Base-by-base conservation (phyloP, 2,797 vertebrate species). In the Ibycter americanus region DNA sequence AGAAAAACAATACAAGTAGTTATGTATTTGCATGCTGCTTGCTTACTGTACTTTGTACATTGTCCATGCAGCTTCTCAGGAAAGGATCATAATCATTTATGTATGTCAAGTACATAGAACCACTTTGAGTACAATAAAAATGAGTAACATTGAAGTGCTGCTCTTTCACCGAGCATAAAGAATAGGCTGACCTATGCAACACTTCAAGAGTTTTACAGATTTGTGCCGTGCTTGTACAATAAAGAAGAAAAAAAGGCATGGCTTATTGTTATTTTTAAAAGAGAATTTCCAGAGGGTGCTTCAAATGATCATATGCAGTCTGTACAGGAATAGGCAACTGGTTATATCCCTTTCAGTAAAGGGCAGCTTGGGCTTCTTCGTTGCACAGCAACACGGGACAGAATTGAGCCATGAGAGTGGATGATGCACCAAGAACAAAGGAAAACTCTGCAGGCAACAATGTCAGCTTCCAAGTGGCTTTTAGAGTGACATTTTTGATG, bases 101-200 rank as follows among this genome's bases (percentile, higher is more conserved):
- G 40, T 85, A 87, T 77, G 58, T 92, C 81, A 74, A 95, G 62
- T 89, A 68, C 63, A 84, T 23, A 73, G 89, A 82, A 87, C 21
- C 78, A 80, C 74, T 93, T 8, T 80, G 56, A 93, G 36, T 71
- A 78, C 67, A 91, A 92, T 63, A 91, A 89, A 94, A 93, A 89
- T 67, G 54, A 96, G 61, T 83, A 95, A 79, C 67, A 91, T 25
- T 87, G 89, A 95, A 92, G 90, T 49, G 55, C 72, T 92, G 87
- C 61, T 77, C 74, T 95, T 96, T 91, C 67, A 74, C 78, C 0
- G 0, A 83, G 89, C 71, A 90, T 90, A 89, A 95, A 96, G 87
- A 84, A 85, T 77, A 87, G 78, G 25, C 66, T 85, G 90, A 96
- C 83, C 81, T 89, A 73, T 79, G 83, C 58, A 81, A 74, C 63